phyloP scores from a whole-genome alignment of 2,113 vertebrate genomes.

The Microtus oregoni region DNA sequence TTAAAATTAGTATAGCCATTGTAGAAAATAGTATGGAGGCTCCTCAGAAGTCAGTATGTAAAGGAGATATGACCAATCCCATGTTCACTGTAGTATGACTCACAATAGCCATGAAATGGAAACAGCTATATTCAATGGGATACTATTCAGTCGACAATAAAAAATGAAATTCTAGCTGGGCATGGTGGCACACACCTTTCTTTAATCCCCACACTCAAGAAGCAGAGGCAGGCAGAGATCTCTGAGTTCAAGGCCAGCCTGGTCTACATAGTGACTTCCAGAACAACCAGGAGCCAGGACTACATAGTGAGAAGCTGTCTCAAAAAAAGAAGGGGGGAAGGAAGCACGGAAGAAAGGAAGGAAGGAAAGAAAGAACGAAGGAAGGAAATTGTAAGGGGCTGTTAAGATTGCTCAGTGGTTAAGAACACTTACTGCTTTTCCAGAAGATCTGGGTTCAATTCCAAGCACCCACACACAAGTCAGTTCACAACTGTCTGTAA shows the following conservation, averaged over 20 bases:
- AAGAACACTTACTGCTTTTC: background rate
- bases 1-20: too few species aligned
- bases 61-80: background rate
- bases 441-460: background rate
- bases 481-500: background rate
- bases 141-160: background rate
- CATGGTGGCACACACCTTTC: too few species aligned
- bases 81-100: background rate
- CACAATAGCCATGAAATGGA: background rate
- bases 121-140: background rate
- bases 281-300: too few species aligned
- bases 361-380: accelerated
- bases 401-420: background rate
- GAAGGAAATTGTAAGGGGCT: background rate
- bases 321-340: too few species aligned
- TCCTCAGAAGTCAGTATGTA: background rate
- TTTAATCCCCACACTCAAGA: too few species aligned
- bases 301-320: too few species aligned
- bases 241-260: too few species aligned
- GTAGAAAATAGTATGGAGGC: too few species aligned
- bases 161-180: background rate
- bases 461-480: background rate
- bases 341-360: too few species aligned
- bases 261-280: too few species aligned
- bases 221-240: too few species aligned